Conservation (phyloP, 2,888 invertebrate genomes). For the Adineta ricciae region DNA sequence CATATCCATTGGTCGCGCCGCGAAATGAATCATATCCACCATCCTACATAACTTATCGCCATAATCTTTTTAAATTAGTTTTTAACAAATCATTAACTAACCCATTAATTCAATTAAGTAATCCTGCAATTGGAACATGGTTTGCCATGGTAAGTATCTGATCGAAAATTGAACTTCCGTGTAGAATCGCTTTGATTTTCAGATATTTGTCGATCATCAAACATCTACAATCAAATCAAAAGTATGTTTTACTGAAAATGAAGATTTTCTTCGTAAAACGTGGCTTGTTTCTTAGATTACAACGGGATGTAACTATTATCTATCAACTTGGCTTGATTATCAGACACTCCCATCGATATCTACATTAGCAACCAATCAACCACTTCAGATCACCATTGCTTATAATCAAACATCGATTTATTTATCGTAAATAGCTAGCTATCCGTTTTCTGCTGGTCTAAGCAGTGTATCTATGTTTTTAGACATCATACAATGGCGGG, state of each 20-base stretch:
- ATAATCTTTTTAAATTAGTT: background rate
- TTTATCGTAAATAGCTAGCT: background rate
- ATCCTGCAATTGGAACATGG: background rate
- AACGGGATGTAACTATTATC: background rate
- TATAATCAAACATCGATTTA: background rate
- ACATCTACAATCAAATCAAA: background rate
- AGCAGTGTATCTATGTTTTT: background rate
- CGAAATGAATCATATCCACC: conserved; percentile 6
- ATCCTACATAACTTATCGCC: background rate
- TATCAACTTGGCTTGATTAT: conserved; percentile 13
- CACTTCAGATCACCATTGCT: background rate
- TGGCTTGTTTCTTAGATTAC: background rate
- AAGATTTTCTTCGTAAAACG: background rate
- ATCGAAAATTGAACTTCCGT: too few relatives aligned
- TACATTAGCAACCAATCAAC: background rate
- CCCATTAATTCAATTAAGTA: background rate
- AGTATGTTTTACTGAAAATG: background rate
- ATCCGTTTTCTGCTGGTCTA: background rate
- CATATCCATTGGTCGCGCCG: conserved; percentile 2
- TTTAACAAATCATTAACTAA: background rate
- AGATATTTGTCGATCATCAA: background rate
- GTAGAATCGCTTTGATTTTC: background rate
- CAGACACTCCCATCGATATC: background rate
- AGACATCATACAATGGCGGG: background rate
- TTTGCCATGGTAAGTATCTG: background rate